Base-by-base conservation (phyloP, 1,140 invertebrate species). In the Steinernema feltiae region DNA sequence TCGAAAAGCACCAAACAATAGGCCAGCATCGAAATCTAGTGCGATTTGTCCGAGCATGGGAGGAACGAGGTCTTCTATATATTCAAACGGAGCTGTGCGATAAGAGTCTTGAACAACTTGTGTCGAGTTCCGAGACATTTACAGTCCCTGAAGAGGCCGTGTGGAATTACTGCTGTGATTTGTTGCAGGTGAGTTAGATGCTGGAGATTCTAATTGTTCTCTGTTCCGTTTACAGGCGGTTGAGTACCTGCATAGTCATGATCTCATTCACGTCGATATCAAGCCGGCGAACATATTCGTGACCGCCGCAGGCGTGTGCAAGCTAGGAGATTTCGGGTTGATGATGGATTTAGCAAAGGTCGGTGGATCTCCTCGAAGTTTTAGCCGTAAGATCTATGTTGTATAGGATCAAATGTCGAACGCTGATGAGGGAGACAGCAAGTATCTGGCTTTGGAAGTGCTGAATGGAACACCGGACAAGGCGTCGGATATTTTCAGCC, bases 211-310 rank as follows among this genome's bases (percentile, higher is more conserved):
- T 48, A 30, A 70, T 35, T 32, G 35, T 74, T 27, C 63, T 71
- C 32, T 35, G 73, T 0, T 87, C 2, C 79, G n/a, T n/a, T n/a
- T n/a, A n/a, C n/a, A 90, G 86, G 91, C 90, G 32, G 81, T 92
- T 0, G 89, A 91, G 82, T 90, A 91, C 80, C 87, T 92, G 17
- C 91, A 92, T 86, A 89, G 90, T 73, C 87, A 90, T 53, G 88
- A 91, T 85, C 86, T 92, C 35, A 88, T 92, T 46, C 92, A 92
- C 84, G 88, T 92, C 85, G 92, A 92, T 84, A 91, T 92, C 30
- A 92, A 92, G 87, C 90, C 91, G 72, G 91, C 91, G 30, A 92
- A 92, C 87, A 92, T 92, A 69, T 89, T 92, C 78, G 87, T 90
- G 41, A 88, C 90, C 46, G 78, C 89, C 88, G 87, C 90, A 88